Evolutionary conservation across 2,888 invertebrate genomes (phyloP), one percentile per base, ranked within the genome.

Genomic region (Noctua comes): DNA sequence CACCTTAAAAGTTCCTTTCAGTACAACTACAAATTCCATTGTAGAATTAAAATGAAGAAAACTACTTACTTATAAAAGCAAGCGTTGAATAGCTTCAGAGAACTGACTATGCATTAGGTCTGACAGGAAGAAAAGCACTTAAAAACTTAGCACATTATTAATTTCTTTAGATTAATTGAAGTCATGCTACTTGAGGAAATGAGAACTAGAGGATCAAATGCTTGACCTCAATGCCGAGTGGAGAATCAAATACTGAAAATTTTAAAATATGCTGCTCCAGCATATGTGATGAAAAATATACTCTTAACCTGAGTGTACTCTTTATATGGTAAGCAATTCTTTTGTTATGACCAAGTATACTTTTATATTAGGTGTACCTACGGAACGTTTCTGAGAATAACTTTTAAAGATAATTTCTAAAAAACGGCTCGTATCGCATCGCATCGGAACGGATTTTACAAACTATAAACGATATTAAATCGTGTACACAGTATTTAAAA

Each of bases 91-190:
- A 77, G 54, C 71, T 64, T 73, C 21, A 11, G 43, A 36, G 48
- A 75, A 40, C 31, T 66, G 36, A 76, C 54, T 72, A 46, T 51
- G 68, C 16, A 68, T 82, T 59, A 8, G 46, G 59, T 66, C 51
- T 57, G 40, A 76, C 66, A 66, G n/a, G 64, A 65, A 83, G 82
- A 71, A 59, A 65, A 40, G 27, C 68, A 62, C 36, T 77, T 46
- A 40, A 82, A 68, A 40, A 82, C 71, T 64, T 71, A 68, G 48
- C 62, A 64, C 36, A 27, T 79, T 74, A 24, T 79, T 83, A 51
- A 83, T 83, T 83, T 57, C 62, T 64, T 68, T 36, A 57, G 40
- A 71, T 78, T 73, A 68, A 79, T 71, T 43, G 48, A 64, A 74
- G 74, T 68, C 31, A 21, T 40, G 71, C 59, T 54, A n/a, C 31